Base-by-base conservation (phyloP, 1,140 invertebrate genomes). In the Eriosoma lanigerum region DNA sequence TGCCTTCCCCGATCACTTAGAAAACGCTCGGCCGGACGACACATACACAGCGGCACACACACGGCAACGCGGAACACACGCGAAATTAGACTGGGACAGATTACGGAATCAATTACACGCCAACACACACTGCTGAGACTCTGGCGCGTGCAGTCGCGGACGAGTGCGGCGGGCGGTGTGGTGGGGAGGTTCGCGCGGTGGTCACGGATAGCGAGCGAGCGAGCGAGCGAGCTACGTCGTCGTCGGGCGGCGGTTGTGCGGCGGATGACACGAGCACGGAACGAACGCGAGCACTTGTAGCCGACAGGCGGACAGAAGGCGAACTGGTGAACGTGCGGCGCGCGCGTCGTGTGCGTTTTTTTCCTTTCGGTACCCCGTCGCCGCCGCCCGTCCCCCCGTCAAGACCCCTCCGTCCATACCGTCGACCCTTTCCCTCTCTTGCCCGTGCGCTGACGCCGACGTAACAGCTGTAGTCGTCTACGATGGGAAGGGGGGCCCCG, bases 291-390 rank as follows among this genome's bases (percentile, higher is more conserved):
- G 52, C 75, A 78, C 75, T 78, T 62, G 75, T 48, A 38, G 38
- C 75, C 75, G 38, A 56, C 56, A 60, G 38, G 62, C 75, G 75
- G 75, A 38, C 75, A 60, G 56, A 78, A 56, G 29, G 72, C 50
- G 54, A 54, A 76, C 72, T 78, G 75, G 75, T 62, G 75, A 78
- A 78, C 62, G 75, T 76, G 52, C 68, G 56, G 75, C 44, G 75
- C 75, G 75, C 75, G 75, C 72, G 48, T 72, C 75, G 54, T 78
- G 56, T 62, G 75, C 75, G 54, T 78, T 78, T 62, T 62, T 60
- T 24, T 38, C 24, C n/a, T 6, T 17, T 0, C 26, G 19, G 21
- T 21, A n/a, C 19, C 52, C 5, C 52, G 5, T 29, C 50, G 17
- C 13, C 50, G 13, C 73, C 21, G 0, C 15, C 10, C 6, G 3